phyloP scores from a whole-genome alignment of 1,140 invertebrate genomes.

The Aphidius gifuensis region DNA sequence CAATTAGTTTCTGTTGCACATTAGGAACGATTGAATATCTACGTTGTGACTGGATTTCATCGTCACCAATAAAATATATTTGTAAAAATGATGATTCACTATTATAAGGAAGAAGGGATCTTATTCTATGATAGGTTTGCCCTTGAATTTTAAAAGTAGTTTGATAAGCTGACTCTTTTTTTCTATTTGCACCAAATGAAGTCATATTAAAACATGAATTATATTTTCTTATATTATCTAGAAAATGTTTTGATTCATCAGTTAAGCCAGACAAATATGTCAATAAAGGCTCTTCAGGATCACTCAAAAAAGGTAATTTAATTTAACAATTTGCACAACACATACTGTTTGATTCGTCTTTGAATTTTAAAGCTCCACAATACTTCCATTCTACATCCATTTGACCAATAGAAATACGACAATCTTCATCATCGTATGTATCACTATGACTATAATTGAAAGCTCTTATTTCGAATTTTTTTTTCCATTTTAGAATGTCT shows the following conservation, averaged over 20 bases:
- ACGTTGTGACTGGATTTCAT: slow-evolving; percentile 5
- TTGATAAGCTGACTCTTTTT: neutral
- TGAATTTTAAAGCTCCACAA: slow-evolving; percentile 43
- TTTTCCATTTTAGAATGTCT: too few relatives aligned
- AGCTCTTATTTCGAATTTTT: too few relatives aligned
- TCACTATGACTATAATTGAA: too few relatives aligned
- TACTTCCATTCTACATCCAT: slow-evolving; percentile 34
- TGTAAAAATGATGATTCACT: slow-evolving; percentile 35
- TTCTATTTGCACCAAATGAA: slow-evolving; percentile 44
- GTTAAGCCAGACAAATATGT: slow-evolving; percentile 31
- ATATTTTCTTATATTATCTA: slow-evolving; percentile 44
- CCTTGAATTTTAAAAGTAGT: slow-evolving; percentile 54
- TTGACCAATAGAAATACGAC: slow-evolving; percentile 11
- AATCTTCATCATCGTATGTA: too few relatives aligned
- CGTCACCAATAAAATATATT: slow-evolving; percentile 35
- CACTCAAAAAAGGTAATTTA: slow-evolving; percentile 28
- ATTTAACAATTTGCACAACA: slow-evolving; percentile 39
- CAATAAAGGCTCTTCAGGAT: slow-evolving; percentile 31
- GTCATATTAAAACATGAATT: slow-evolving; percentile 46
- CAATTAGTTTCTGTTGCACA: slow-evolving; percentile 6
- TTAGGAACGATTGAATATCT: neutral
- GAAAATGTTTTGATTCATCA: slow-evolving; percentile 43
- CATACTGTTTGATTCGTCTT: slow-evolving; percentile 34
- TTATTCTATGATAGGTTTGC: slow-evolving; percentile 49
- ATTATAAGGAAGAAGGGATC: slow-evolving; percentile 34